Evolutionary conservation across 2,797 vertebrate species (phyloP).

Genomic region (Discoglossus pictus): DNA sequence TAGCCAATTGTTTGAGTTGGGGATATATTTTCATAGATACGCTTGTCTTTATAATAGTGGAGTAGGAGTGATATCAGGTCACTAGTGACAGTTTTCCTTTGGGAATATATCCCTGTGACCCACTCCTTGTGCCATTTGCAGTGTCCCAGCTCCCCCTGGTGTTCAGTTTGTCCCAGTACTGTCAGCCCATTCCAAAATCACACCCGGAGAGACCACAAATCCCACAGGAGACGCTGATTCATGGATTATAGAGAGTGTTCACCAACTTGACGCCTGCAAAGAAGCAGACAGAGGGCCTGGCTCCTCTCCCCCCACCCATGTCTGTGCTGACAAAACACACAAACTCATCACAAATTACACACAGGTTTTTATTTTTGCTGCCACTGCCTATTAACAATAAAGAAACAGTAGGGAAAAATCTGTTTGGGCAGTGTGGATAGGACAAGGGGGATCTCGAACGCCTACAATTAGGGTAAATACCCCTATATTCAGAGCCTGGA

Average conservation of each 20-base stretch:
- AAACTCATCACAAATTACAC: conserved; percentile 30
- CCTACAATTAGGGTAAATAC: no score
- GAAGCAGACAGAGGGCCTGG: conserved; percentile 25
- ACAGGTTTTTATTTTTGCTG: conserved; percentile 9
- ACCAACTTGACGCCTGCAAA: conserved; percentile 29
- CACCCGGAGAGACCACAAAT: conserved; percentile 36
- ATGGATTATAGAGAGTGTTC: conserved; percentile 33
- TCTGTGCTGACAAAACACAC: conserved; percentile 35
- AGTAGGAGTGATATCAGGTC: no score
- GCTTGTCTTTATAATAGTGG: no score
- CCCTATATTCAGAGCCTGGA: no score
- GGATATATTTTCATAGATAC: no score
- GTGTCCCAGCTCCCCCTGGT: conserved; percentile 4
- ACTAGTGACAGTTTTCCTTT: no score
- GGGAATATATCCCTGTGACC: no score
- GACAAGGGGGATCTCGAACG: no score
- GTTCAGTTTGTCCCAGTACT: background rate
- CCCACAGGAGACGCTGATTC: conserved; percentile 46
- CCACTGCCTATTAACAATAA: background rate
- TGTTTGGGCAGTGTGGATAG: no score
- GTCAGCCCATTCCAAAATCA: conserved; percentile 29
- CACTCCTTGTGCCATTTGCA: no score
- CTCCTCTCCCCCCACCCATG: background rate
- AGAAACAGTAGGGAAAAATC: no score
- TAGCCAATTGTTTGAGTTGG: no score